phyloP scores from a whole-genome alignment of 2,797 vertebrate species.

The Protonibea diacanthus region DNA sequence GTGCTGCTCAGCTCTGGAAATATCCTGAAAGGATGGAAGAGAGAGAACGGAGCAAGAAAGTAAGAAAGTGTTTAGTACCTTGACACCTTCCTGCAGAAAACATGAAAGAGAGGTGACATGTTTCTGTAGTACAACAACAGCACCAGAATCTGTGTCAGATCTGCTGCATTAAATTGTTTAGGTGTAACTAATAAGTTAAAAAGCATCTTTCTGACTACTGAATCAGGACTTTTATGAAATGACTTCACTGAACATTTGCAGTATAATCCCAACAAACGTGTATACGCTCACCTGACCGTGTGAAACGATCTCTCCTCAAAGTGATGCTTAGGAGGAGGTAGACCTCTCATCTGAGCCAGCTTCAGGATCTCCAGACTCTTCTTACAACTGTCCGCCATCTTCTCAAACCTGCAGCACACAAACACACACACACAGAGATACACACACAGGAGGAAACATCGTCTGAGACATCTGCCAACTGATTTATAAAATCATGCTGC shows the following conservation, averaged over 20 bases:
- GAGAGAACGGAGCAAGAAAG: not conserved
- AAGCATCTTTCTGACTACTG: not conserved
- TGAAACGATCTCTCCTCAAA: slow-evolving; percentile 94
- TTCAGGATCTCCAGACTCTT: slow-evolving; percentile 93
- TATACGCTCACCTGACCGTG: slow-evolving; percentile 88
- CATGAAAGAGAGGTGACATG: not conserved
- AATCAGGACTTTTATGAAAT: not conserved
- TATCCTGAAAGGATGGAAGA: slow-evolving; percentile 84
- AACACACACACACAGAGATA: not conserved
- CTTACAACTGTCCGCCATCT: slow-evolving; percentile 92
- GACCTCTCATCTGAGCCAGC: slow-evolving; percentile 90
- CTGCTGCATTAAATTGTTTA: not conserved
- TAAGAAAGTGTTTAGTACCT: not conserved
- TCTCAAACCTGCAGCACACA: slow-evolving; percentile 90
- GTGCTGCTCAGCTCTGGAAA: slow-evolving; percentile 98
- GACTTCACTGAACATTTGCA: not conserved
- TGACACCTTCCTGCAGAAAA: not conserved
- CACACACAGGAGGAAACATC: not conserved
- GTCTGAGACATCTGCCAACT: not conserved
- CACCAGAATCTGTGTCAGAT: not conserved
- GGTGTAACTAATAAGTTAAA: not conserved
- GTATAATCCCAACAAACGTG: not conserved
- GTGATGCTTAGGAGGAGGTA: slow-evolving; percentile 94
- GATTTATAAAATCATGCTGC: not conserved
- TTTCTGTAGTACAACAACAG: too few species aligned